Evolutionary conservation across 2,888 invertebrate genomes (phyloP).

Genomic region (Diabrotica balteata): DNA sequence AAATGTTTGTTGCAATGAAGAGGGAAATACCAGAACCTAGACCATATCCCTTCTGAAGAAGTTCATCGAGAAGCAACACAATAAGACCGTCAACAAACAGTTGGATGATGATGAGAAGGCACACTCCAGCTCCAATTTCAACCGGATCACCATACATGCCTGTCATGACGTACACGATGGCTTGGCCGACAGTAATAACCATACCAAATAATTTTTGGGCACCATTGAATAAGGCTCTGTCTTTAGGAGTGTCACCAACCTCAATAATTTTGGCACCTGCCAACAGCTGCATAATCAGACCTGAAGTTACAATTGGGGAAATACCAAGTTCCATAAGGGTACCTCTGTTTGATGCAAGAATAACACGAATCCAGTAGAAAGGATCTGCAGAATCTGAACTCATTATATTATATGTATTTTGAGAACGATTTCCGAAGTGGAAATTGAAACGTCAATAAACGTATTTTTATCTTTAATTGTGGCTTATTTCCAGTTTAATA

Average conservation of each 20-base stretch:
- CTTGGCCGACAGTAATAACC: slow-evolving; percentile 99
- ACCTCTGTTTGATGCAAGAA: slow-evolving; percentile 98
- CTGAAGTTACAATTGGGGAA: slow-evolving; percentile 99
- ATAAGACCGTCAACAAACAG: slow-evolving; percentile 98
- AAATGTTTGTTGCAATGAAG: slow-evolving; percentile 99
- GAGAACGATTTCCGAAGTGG: no score
- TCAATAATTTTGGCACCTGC: slow-evolving; percentile 99
- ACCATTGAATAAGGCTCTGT: slow-evolving; percentile 97
- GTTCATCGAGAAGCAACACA: slow-evolving; percentile 94
- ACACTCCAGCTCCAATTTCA: slow-evolving; percentile 98
- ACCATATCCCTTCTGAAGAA: slow-evolving; percentile 97
- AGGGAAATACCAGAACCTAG: slow-evolving; percentile 99
- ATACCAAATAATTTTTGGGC: slow-evolving; percentile 99
- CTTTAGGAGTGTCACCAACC: slow-evolving; percentile 99
- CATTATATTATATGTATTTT: no score
- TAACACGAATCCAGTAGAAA: slow-evolving; percentile 99
- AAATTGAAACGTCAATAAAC: no score
- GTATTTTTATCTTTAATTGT: no score
- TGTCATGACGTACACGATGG: slow-evolving; percentile 99
- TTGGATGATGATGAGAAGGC: slow-evolving; percentile 97
- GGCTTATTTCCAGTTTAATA: no score
- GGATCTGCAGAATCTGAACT: slow-evolving; percentile 99
- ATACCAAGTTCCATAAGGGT: slow-evolving; percentile 99
- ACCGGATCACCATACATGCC: slow-evolving; percentile 98
- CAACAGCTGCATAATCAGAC: slow-evolving; percentile 98